Base-by-base conservation (phyloP, 2,797 vertebrate species). In the Coregonus ussuriensis region DNA sequence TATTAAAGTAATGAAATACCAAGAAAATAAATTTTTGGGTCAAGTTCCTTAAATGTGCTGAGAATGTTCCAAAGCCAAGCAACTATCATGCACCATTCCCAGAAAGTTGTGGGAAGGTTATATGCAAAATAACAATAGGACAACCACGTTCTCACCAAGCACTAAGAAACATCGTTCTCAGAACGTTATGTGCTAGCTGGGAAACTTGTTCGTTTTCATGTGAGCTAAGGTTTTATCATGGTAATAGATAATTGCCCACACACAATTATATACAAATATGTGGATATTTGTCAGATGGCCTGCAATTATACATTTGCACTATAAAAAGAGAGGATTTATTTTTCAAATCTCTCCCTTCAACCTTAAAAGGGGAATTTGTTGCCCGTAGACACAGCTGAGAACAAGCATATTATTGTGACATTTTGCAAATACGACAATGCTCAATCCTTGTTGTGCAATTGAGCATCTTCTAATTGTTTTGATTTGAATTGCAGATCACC, bases 401-500 rank as follows among this genome's bases (percentile, higher is more conserved):
- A 75, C 80, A 68, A 56, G 78, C 68, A 70, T 83, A 84, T 86
- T 85, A 87, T 56, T 86, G 77, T 88, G 86, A 84, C 82, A 83
- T 85, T 89, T 84, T 77, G 78, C 69, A 78, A 76, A 85, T 63
- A 76, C 35, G 78, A 83, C 73, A 76, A 85, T 68, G 71, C 81
- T 52, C 67, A 69, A 52, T 85, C 82, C 81, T 77, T 80, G 81
- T 80, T 87, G 63, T 70, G 80, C 77, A 74, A 11, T 47, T 80
- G 70, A 76, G 77, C 72, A 31, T 78, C 77, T 75, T 77, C 74
- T 85, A 87, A 88, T 88, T 86, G 79, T 81, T 83, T 77, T 74
- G 56, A 83, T 87, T 84, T 82, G 79, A 82, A 88, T 83, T 86
- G 81, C 79, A 88, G 79, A 88, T 85, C 72, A 72, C 56, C 79